Base-by-base conservation (phyloP, 2,113 vertebrate species). In the Lycocorax pyrrhopterus region DNA sequence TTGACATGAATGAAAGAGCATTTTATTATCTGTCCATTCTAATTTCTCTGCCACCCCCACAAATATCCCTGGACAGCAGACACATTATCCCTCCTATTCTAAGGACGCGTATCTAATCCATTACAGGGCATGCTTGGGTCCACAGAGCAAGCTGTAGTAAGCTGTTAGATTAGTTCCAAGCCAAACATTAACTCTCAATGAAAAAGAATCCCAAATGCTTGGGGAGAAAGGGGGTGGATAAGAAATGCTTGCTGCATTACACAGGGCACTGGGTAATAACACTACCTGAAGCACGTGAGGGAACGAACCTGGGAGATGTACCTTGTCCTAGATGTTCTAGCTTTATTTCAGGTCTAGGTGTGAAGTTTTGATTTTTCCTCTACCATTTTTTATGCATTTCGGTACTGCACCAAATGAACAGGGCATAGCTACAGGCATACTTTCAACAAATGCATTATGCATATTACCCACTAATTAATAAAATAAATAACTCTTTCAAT, bases 21-120 rank as follows among this genome's bases (percentile, higher is more conserved):
- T 75, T 88, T 55, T n/a, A 58, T 56, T 66, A 52, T 26, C 37
- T 76, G 62, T 43, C 49, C 62, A 44, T 84, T 83, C 74, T 41
- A 64, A 85, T 90, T 93, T 72, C n/a, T 90, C 93, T 74, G 89
- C 67, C 55, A 12, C 90, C 90, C 78, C 72, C 77, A 93, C 84
- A 88, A 66, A 95, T 46, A 73, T 77, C 69, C 47, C 77, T 91
- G 78, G 83, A 84, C 58, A 90, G 90, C 68, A 58, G 81, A 76
- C 83, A 85, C 46, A 86, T 77, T 47, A 73, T 75, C 41, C 78
- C 37, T 84, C 67, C 82, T 64, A 51, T 26, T 86, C 79, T 80
- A 91, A 93, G 71, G 94, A 91, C 2, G 47, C 33, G 46, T 79
- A 82, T 79, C 92, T 64, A 87, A 84, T 73, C 49, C 89, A 84